Base-by-base conservation (phyloP, 2,113 vertebrate genomes). In the Charadrius vociferus region DNA sequence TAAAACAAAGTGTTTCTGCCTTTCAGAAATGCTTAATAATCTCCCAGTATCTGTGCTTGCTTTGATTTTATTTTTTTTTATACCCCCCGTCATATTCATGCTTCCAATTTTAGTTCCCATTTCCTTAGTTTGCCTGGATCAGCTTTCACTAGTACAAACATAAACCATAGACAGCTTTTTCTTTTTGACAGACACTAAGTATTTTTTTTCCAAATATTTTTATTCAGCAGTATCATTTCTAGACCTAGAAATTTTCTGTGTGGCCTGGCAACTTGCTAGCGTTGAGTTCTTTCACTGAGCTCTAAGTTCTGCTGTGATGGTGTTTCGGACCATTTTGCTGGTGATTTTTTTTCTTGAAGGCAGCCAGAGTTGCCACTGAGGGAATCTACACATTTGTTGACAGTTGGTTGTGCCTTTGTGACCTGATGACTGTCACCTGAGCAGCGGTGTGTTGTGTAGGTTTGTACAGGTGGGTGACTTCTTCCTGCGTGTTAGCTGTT, bases 381-480 rank as follows among this genome's bases (percentile, higher is more conserved):
- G 37, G 27, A 56, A 30, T 36, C 2, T 0, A 30, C 19, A 12
- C 6, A 0, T 70, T 80, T 88, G 50, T 34, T 81, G n/a, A 6
- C 32, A 32, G 49, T 1, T 37, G 39, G 22, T 87, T 2, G 0
- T 75, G 17, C 50, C 0, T 0, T 23, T 53, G 29, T 3, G 13
- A n/a, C 45, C 23, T 74, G 59, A 26, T 8, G 34, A 5, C 24
- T 49, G 0, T 71, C 78, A 18, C 13, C 27, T 14, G 58, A 61
- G 56, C 56, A 9, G 47, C 29, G 27, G 4, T 55, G 65, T 2
- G 0, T 75, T 37, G 50, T 12, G 20, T 59, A n/a, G 50, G 19
- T 58, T 65, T 36, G 34, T 32, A 9, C 0, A 2, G 10, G 20
- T n/a, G 5, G 17, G 22, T 70, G 39, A 32, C 66, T 50, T 72